phyloP scores from a whole-genome alignment of 64 coral and sea anemone species.

The Astreopora myriophthalma region DNA sequence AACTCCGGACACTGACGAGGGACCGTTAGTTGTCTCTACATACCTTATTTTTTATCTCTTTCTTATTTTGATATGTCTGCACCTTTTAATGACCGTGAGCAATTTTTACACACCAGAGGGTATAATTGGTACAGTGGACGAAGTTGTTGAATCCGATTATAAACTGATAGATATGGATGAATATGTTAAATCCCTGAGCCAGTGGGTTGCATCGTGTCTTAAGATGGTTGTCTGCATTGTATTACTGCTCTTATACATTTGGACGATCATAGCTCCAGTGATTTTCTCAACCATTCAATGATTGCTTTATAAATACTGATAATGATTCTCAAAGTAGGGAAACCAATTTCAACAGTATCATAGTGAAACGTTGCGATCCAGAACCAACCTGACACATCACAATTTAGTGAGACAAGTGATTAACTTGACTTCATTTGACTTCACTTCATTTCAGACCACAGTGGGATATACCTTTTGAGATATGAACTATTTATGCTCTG shows the following conservation, averaged over 20 bases:
- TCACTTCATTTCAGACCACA: no score
- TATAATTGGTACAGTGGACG: conserved; percentile 72
- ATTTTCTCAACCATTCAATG: conserved; percentile 14
- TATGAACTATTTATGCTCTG: no score
- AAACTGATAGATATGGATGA: conserved; percentile 78
- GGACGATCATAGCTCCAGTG: conserved; percentile 76
- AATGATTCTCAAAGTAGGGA: no score
- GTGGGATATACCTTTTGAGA: no score
- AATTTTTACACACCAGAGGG: conserved; percentile 90
- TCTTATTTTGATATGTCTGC: conserved; percentile 64
- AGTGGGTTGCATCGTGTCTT: conserved; percentile 79
- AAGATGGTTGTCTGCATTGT: conserved; percentile 81
- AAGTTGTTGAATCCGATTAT: conserved; percentile 66
- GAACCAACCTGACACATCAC: no score
- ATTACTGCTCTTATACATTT: conserved; percentile 81
- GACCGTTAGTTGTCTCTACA: conserved; percentile 44
- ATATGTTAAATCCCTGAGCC: conserved; percentile 79
- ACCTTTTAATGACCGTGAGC: conserved; percentile 76
- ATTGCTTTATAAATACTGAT: neutral
- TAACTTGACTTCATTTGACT: no score
- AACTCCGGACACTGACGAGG: conserved; percentile 33
- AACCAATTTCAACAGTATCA: no score
- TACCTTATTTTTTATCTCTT: conserved; percentile 73
- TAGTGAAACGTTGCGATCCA: no score
- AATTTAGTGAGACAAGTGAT: no score